phyloP scores from a whole-genome alignment of 2,888 invertebrate genomes.

The Leptogaster cylindrica region DNA sequence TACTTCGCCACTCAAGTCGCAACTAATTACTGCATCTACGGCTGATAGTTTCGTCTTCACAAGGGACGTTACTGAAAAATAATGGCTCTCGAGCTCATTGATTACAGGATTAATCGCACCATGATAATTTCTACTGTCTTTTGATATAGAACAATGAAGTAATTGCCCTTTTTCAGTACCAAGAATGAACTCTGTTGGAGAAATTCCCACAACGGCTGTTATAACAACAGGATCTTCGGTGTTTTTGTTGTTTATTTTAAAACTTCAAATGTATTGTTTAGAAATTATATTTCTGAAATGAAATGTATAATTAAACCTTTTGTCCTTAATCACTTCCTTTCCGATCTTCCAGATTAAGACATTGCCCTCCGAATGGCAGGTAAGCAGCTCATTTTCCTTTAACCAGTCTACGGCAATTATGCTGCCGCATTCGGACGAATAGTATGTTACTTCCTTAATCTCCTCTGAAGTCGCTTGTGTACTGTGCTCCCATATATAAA shows the following conservation, averaged over 20 bases:
- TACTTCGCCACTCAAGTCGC: conserved; percentile 60
- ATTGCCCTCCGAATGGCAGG: conserved; percentile 56
- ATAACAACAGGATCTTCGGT: conserved; percentile 47
- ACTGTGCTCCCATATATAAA: conserved; percentile 57
- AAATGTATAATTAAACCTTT: conserved; percentile 51
- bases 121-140: conserved; percentile 50
- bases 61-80: conserved; percentile 56
- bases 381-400: conserved; percentile 53
- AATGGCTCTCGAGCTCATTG: conserved; percentile 54
- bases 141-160: conserved; percentile 54
- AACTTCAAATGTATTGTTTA: conserved; percentile 4
- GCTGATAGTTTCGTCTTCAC: conserved; percentile 52
- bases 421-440: conserved; percentile 53
- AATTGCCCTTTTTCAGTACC: conserved; percentile 58
- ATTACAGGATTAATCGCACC: conserved; percentile 42
- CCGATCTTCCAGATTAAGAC: conserved; percentile 56
- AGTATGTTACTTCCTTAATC: conserved; percentile 54
- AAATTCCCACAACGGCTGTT: conserved; percentile 53
- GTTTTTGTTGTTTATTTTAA: conserved; percentile 32
- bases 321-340: conserved; percentile 53
- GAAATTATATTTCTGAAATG: background rate
- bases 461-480: conserved; percentile 48
- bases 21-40: conserved; percentile 55
- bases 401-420: conserved; percentile 59
- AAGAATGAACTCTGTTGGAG: conserved; percentile 54